These are phyloP conservation scores for Macrophya annulata DNA, from an alignment of 2,888 invertebrate genomes.

Conservation along the genomic window DNA sequence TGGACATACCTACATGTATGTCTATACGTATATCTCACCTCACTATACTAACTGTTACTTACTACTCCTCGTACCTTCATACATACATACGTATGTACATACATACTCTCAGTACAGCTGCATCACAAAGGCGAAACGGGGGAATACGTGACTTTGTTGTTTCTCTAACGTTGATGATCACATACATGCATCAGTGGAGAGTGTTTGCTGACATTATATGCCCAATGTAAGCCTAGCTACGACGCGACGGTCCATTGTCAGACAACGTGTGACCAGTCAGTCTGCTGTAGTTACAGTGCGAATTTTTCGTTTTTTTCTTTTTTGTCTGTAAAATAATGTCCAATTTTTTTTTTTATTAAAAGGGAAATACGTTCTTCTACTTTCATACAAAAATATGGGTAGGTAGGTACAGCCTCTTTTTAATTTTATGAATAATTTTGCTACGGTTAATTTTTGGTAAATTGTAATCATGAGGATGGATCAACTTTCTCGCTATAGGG, in stretches of 20 bases:
- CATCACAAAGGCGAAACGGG: not conserved
- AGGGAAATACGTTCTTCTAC: too few relatives aligned
- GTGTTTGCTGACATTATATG: constrained; percentile 30
- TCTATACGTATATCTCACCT: not conserved
- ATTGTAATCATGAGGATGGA: too few relatives aligned
- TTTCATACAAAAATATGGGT: too few relatives aligned
- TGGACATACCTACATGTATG: not conserved
- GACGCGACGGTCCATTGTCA: not conserved
- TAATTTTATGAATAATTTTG: too few relatives aligned
- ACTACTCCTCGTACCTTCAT: not conserved
- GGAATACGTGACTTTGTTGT: constrained; percentile 25
- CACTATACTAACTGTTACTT: not conserved
- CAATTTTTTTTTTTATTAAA: too few relatives aligned
- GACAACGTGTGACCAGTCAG: not conserved
- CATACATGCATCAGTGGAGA: not conserved
- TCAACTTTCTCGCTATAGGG: too few relatives aligned
- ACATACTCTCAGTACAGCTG: not conserved
- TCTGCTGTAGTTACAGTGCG: not conserved
- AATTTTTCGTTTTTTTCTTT: not conserved
- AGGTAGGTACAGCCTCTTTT: too few relatives aligned
- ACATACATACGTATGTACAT: too few relatives aligned
- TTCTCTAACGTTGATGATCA: not conserved
- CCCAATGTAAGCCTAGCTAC: not conserved
- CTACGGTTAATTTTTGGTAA: too few relatives aligned
- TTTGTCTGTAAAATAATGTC: too few relatives aligned